Evolutionary conservation across 2,797 vertebrate genomes (phyloP).

Genomic region (Arctocebus calabarensis): DNA sequence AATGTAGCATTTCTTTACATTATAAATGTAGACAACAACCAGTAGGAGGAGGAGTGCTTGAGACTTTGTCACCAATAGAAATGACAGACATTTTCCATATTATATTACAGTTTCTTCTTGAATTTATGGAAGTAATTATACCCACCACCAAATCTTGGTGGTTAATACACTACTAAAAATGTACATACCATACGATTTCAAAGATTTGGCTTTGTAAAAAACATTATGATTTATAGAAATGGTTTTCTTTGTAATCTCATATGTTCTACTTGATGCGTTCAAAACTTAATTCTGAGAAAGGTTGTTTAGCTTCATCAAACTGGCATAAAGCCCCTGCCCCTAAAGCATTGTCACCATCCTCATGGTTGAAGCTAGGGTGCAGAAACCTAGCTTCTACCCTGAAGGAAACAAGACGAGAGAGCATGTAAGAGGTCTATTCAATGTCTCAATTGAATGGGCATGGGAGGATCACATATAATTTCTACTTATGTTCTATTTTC

Average conservation of each 20-base stretch:
- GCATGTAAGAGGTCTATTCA: neutral
- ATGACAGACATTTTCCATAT: neutral
- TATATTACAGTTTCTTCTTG: neutral
- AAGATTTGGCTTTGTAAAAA: neutral
- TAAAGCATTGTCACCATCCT: neutral
- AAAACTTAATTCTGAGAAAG: conserved; percentile 32
- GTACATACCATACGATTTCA: neutral
- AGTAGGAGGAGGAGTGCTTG: neutral
- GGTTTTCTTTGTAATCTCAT: neutral
- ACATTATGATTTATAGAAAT: conserved; percentile 27
- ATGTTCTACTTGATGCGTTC: neutral
- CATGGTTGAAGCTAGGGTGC: neutral
- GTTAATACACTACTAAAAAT: conserved; percentile 37
- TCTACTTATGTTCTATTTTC: conserved; percentile 31
- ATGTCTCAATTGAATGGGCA: neutral
- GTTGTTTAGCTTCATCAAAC: neutral
- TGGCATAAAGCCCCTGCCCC: neutral
- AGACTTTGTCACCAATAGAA: neutral
- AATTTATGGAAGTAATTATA: neutral
- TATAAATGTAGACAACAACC: neutral
- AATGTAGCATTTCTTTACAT: conserved; percentile 28
- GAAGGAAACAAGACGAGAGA: conserved; percentile 16
- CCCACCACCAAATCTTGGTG: neutral
- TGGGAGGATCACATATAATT: neutral
- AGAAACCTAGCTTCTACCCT: neutral